Conservation (phyloP, 2,888 invertebrate species). For the Calameuta pallipes region DNA sequence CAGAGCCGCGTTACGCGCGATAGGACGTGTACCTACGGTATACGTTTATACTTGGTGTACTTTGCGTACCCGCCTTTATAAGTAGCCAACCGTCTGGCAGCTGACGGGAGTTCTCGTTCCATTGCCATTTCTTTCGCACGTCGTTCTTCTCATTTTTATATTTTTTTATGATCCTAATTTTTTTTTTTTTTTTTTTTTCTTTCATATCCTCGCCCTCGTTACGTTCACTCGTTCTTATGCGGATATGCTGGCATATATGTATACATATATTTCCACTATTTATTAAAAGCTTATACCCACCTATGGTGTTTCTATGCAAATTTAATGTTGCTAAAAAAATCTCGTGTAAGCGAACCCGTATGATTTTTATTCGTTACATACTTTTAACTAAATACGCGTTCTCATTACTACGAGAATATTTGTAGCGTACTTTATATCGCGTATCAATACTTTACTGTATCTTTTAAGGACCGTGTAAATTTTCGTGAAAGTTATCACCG, state of each 20-base stretch:
- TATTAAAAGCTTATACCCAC: no score
- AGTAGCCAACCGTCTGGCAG: not conserved
- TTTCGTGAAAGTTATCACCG: not conserved
- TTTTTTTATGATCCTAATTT: not conserved
- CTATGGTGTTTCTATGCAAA: not conserved
- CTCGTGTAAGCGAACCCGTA: not conserved
- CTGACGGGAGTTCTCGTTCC: not conserved
- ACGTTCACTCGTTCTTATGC: not conserved
- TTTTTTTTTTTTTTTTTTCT: not conserved
- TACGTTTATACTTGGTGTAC: not conserved
- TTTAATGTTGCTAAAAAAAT: not conserved
- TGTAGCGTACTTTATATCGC: not conserved
- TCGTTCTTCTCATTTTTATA: not conserved
- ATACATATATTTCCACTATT: constrained; percentile 10
- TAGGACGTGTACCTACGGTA: not conserved
- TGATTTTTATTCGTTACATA: not conserved
- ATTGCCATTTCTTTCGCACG: not conserved
- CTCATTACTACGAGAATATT: not conserved
- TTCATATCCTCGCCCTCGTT: constrained; percentile 28
- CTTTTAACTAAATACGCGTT: not conserved
- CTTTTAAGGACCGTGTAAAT: not conserved
- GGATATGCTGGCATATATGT: not conserved
- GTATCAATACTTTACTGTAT: not conserved
- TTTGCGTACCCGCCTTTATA: not conserved
- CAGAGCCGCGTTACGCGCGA: not conserved